A percentile compares a stretch with the other conserved stretches of the same genome.
These are phyloP conservation scores for Echinometra lucunter DNA, from an alignment of 53 echinoderm and acorn worm genomes.

Conservation along the genomic window DNA sequence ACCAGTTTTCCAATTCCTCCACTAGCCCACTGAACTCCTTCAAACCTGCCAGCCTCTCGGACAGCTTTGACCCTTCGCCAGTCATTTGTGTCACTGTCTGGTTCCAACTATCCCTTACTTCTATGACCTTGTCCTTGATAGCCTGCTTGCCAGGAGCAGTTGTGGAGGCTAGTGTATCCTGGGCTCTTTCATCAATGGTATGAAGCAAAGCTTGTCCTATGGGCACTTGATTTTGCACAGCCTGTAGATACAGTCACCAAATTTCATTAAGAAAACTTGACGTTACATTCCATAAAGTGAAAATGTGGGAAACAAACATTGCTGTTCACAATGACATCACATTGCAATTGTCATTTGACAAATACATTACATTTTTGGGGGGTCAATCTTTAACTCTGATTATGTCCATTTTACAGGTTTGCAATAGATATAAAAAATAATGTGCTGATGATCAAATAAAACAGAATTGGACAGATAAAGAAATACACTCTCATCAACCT, in stretches of 20 bases:
- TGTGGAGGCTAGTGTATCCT: conserved; percentile 75
- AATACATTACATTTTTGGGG: no score
- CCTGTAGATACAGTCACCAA: conserved; percentile 24
- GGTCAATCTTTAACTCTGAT: no score
- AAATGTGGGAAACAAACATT: no score
- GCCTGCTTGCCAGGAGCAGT: conserved; percentile 75
- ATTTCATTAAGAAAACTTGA: background rate
- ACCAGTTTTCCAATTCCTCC: conserved; percentile 77
- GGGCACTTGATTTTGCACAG: conserved; percentile 64
- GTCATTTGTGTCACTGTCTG: conserved; percentile 59
- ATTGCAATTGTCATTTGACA: no score
- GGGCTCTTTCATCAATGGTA: conserved; percentile 71
- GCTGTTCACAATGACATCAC: no score
- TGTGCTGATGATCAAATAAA: no score
- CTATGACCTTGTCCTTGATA: conserved; percentile 62
- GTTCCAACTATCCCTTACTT: conserved; percentile 75
- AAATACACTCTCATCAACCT: no score
- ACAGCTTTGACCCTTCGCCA: conserved; percentile 69
- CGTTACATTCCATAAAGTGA: background rate
- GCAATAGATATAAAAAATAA: no score
- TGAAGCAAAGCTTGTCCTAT: conserved; percentile 63
- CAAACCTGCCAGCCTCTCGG: conserved; percentile 72
- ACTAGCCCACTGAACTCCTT: conserved; percentile 72
- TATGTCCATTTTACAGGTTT: no score
- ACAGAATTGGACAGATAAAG: no score